A percentile compares a stretch with the other conserved stretches of the same genome.
Conservation (phyloP, 2,888 invertebrate genomes). For the Melanchra persicariae region DNA sequence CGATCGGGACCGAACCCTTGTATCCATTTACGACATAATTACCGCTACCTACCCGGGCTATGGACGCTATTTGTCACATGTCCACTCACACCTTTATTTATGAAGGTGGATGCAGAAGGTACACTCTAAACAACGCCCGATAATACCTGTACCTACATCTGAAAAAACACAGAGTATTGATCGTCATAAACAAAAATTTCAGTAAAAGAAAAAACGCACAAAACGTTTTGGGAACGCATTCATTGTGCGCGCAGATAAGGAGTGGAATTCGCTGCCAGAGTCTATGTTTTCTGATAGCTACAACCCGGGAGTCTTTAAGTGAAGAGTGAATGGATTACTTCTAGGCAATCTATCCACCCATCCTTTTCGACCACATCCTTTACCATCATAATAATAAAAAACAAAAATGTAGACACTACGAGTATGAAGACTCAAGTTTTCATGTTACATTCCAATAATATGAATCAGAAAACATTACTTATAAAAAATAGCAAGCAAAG, state of each 20-base stretch:
- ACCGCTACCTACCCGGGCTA: conserved; percentile 41
- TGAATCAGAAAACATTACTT: not conserved
- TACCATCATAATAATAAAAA: too few species aligned
- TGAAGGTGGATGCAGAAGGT: conserved; percentile 41
- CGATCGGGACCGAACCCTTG: conserved; percentile 55
- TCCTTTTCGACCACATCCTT: too few species aligned
- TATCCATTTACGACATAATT: conserved; percentile 69
- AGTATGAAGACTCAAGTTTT: not conserved
- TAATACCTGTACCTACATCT: not conserved
- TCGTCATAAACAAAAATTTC: not conserved
- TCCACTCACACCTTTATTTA: conserved; percentile 32
- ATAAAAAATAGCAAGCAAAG: not conserved
- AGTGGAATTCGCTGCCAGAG: too few species aligned
- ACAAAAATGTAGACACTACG: too few species aligned
- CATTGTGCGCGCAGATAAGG: too few species aligned
- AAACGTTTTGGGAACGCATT: too few species aligned
- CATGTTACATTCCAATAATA: not conserved
- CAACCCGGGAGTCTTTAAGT: too few species aligned
- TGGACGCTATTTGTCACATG: conserved; percentile 59
- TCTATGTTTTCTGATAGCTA: too few species aligned
- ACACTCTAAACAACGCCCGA: not conserved
- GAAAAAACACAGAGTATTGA: not conserved
- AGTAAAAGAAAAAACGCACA: conserved; percentile 4
- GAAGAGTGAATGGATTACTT: too few species aligned
- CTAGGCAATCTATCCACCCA: too few species aligned